A percentile compares a stretch with the other conserved stretches of the same genome.
Evolutionary conservation across 92 coral and sea anemone genomes (phyloP).

Genomic region (Epizoanthus scotinus): DNA sequence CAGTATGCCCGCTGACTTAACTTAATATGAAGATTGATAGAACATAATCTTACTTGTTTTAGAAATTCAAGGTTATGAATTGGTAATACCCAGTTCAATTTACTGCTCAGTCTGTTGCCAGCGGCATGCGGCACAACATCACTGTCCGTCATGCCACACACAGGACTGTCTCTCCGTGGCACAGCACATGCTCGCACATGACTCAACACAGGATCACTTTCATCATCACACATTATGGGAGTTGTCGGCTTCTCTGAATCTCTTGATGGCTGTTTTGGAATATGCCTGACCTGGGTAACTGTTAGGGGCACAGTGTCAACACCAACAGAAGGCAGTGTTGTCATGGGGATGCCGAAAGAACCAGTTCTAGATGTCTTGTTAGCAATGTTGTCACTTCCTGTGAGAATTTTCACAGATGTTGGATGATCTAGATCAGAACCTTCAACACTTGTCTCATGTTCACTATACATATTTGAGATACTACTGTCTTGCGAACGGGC

Average conservation of each 20-base stretch:
- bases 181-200: background rate
- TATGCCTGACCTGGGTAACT: background rate
- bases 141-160: background rate
- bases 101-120: background rate
- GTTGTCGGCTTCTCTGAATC: background rate
- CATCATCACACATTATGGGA: background rate
- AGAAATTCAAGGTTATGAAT: slow-evolving; percentile 65
- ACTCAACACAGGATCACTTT: background rate
- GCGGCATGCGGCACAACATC: background rate
- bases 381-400: background rate
- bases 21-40: background rate
- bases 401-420: background rate
- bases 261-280: background rate
- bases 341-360: background rate
- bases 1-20: too few relatives aligned
- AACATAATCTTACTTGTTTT: slow-evolving; percentile 50
- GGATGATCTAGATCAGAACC: background rate
- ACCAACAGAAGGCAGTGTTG: background rate
- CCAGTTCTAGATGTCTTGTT: background rate
- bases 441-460: slow-evolving; percentile 27
- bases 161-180: slow-evolving; percentile 1
- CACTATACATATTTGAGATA: background rate
- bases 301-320: background rate
- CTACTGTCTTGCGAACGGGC: background rate
- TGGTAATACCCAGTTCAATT: slow-evolving; percentile 55